phyloP scores from a whole-genome alignment of 2,888 invertebrate genomes.

The Panopea generosa region DNA sequence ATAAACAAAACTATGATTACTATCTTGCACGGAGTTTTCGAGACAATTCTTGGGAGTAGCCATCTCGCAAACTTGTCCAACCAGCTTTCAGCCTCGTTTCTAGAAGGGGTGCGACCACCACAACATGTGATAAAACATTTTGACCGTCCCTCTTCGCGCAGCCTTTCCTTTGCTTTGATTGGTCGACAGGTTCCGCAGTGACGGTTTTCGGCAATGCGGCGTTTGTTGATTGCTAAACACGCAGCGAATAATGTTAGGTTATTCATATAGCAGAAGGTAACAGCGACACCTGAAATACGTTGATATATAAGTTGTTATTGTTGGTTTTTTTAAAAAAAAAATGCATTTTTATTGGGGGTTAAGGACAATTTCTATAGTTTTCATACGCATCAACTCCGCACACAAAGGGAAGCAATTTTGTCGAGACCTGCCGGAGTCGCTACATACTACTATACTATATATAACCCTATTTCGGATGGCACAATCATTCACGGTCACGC shows the following conservation, averaged over 20 bases:
- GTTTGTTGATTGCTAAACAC: constrained; percentile 56
- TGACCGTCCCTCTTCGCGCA: constrained; percentile 20
- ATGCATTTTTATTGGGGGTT: no score
- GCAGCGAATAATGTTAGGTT: constrained; percentile 66
- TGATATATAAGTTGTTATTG: no score
- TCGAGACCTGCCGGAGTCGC: no score
- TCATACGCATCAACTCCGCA: no score
- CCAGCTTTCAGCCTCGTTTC: constrained; percentile 62
- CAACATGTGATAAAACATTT: constrained; percentile 31
- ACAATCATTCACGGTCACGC: no score
- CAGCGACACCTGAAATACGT: constrained; percentile 51
- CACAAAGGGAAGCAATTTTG: no score
- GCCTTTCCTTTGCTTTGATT: constrained; percentile 28
- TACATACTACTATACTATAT: no score
- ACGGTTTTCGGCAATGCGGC: constrained; percentile 85
- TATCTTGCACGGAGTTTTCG: constrained; percentile 53
- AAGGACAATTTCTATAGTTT: no score
- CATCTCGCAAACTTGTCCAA: constrained; percentile 67
- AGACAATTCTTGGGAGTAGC: constrained; percentile 64
- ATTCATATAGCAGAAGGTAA: constrained; percentile 64
- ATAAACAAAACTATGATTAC: constrained; percentile 63
- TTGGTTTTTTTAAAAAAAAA: no score
- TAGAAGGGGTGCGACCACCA: constrained; percentile 27
- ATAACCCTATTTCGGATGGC: no score
- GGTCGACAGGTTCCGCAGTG: constrained; percentile 31